Conservation (phyloP, 1,140 invertebrate genomes). For the Aphaenogaster floridana region DNA sequence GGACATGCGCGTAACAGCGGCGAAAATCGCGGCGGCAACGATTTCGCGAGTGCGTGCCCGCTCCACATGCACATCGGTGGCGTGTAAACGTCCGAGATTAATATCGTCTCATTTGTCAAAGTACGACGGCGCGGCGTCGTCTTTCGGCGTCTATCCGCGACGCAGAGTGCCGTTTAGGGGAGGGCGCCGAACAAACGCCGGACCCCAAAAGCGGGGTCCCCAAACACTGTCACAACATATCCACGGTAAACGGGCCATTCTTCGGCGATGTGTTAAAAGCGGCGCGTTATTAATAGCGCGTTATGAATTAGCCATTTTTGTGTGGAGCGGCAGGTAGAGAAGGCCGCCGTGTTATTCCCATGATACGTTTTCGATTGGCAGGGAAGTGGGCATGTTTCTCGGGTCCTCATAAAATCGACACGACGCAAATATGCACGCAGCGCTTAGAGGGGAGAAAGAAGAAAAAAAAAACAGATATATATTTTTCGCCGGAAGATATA, state of each 20-base stretch:
- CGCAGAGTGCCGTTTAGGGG: slow-evolving; percentile 45
- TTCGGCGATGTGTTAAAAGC: slow-evolving; percentile 68
- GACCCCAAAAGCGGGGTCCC: slow-evolving; percentile 77
- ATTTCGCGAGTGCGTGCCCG: slow-evolving; percentile 22
- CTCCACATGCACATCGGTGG: neutral
- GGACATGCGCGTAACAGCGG: slow-evolving; percentile 64
- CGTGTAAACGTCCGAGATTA: slow-evolving; percentile 74
- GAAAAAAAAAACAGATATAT: neutral
- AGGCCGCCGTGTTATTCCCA: slow-evolving; percentile 35
- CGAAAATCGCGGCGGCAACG: slow-evolving; percentile 44
- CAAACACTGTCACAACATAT: slow-evolving; percentile 80
- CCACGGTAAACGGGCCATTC: slow-evolving; percentile 54
- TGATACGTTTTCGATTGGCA: slow-evolving; percentile 36
- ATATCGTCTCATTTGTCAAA: slow-evolving; percentile 79
- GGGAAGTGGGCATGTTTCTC: slow-evolving; percentile 44
- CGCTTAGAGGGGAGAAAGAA: neutral
- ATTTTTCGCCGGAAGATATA: neutral
- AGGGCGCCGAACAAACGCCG: slow-evolving; percentile 70
- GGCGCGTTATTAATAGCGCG: slow-evolving; percentile 74
- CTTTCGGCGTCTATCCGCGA: slow-evolving; percentile 54
- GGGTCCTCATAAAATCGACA: slow-evolving; percentile 9
- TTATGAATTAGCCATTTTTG: slow-evolving; percentile 77
- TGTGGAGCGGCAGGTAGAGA: slow-evolving; percentile 60
- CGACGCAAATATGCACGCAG: neutral
- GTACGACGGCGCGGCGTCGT: slow-evolving; percentile 61